Evolutionary conservation across 2,888 invertebrate species (phyloP), one percentile per base, ranked within the genome.

Genomic region (Rhamphomyia laevipes): DNA sequence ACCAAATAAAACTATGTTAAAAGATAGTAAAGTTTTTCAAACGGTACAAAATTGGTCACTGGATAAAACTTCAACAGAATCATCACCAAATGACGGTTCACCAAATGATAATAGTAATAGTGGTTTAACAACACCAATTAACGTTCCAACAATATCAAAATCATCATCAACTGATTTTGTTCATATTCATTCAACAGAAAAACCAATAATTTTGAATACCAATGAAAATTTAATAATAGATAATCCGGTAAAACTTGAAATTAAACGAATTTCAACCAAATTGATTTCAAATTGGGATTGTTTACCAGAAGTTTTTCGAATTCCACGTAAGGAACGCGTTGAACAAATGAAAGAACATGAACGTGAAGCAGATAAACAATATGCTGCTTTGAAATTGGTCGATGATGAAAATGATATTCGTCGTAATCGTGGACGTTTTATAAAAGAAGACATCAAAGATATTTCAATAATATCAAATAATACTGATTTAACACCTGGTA

Each of bases 281-380:
- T 51, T 67, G 17, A 57, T 61, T 1, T 50, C 49, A 13, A 59
- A 59, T 9, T 71, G 70, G 70, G 61, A 63, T 41, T 57, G 58
- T 9, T 55, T 71, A 43, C 68, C 69, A 0, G 68, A 78, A 63
- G 74, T 77, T 21, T 95, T 93, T 67, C 83, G 89, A 65, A 95
- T 94, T 62, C 95, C 95, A 2, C 93, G 93, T 70, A 91, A 91
- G 58, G 90, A 94, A 64, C 77, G 91, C 49, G 86, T 92, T 53
- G 92, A 94, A 63, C 91, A 92, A 68, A 89, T 94, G 85, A 93
- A 93, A 64, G 90, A 91, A 63, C 93, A 93, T 63, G 95, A 95
- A 71, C 74, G 89, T 35, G 90, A 92, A 74, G 92, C 91, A 9
- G 88, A 88, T 73, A 76, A 73, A 43, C 64, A 63, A 63, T 60